These are phyloP conservation scores for Coreoperca whiteheadi DNA, from an alignment of 2,113 vertebrate genomes.

Conservation along the genomic window DNA sequence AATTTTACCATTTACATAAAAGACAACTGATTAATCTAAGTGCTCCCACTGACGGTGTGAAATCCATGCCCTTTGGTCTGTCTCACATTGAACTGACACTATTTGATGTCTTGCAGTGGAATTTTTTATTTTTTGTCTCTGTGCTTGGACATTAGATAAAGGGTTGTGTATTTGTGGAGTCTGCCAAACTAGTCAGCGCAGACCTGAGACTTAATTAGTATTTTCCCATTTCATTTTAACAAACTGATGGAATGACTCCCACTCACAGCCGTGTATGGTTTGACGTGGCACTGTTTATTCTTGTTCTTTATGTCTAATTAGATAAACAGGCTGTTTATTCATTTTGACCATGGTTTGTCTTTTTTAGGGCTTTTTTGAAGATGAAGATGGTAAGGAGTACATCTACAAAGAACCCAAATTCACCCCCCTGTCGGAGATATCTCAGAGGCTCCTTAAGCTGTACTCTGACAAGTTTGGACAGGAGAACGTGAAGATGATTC, in stretches of 20 bases:
- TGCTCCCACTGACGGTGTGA: constrained; percentile 46
- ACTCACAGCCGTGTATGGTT: constrained; percentile 36
- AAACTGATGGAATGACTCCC: constrained; percentile 25
- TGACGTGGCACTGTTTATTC: constrained; percentile 34
- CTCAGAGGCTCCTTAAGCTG: constrained; percentile 96
- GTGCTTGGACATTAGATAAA: constrained; percentile 35
- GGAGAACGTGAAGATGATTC: constrained; percentile 99
- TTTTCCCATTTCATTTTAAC: constrained; percentile 7
- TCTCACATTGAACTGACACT: constrained; percentile 37
- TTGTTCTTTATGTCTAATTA: background rate
- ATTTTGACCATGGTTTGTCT: constrained; percentile 28
- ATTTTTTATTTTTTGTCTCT: constrained; percentile 23
- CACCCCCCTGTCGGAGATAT: constrained; percentile 95
- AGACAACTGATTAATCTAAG: constrained; percentile 25
- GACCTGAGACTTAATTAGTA: background rate
- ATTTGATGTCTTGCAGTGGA: constrained; percentile 26
- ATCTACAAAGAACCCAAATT: constrained; percentile 99
- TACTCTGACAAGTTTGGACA: constrained; percentile 98
- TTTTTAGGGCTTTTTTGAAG: constrained; percentile 94
- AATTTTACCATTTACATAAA: constrained; percentile 18
- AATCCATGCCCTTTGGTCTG: constrained; percentile 31
- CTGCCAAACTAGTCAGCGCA: background rate
- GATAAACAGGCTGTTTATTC: background rate
- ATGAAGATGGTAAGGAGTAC: constrained; percentile 98
- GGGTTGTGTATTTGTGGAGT: constrained; percentile 39